Evolutionary conservation across 2,113 vertebrate species (phyloP).

Genomic region (Ictalurus punctatus): DNA sequence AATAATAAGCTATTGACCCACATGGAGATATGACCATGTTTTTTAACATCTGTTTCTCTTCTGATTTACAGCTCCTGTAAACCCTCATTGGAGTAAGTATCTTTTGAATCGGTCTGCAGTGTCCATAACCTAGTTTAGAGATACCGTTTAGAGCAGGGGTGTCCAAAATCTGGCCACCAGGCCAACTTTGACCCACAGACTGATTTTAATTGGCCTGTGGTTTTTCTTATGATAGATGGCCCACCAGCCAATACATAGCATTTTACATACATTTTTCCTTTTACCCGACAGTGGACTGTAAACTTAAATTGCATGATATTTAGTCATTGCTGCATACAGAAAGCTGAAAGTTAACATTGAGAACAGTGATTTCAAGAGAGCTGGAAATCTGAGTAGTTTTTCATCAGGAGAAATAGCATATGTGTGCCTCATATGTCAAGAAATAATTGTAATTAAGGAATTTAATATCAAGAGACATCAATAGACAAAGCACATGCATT

Average conservation of each 20-base stretch:
- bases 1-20: conserved; percentile 37
- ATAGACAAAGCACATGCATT: no score
- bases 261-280: no score
- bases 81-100: conserved; percentile 78
- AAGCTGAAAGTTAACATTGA: neutral
- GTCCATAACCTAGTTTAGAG: neutral
- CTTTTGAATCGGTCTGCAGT: conserved; percentile 2
- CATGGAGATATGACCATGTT: neutral
- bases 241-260: no score
- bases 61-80: conserved; percentile 73
- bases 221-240: neutral
- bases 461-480: neutral
- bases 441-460: neutral
- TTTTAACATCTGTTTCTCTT: conserved; percentile 25
- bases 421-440: neutral
- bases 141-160: neutral
- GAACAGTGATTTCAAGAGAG: neutral
- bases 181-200: no score
- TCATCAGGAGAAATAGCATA: neutral
- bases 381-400: neutral
- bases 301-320: neutral
- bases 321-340: no score
- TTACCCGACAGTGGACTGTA: neutral
- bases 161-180: neutral
- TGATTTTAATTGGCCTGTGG: neutral